Evolutionary conservation across 2,888 invertebrate species (phyloP), one percentile per base, ranked within the genome.

Genomic region (Chironomus tentans): DNA sequence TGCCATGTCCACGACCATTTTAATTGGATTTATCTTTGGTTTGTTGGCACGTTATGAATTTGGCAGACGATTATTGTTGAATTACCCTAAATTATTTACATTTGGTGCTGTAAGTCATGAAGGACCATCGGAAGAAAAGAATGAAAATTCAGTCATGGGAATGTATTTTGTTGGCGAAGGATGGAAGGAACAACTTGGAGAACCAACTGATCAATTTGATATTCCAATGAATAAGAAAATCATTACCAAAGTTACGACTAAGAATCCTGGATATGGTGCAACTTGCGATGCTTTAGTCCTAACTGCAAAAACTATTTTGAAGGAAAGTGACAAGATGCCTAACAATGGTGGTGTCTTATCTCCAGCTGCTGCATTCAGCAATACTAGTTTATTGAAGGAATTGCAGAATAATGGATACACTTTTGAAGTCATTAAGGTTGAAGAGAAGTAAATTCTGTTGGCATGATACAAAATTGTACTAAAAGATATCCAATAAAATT

Each of bases 271-370:
- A 15, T 97, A 97, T 85, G 92, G 93, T 2, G 87, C 91, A 7
- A 96, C 95, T 0, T 91, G 92, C 76, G 88, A 88, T 4, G 88
- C 90, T 65, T 81, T 95, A 77, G 85, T 96, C 4, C 85, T 90
- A 77, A 86, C 91, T 68, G 97, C 92, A 0, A 80, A 92, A 77
- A 91, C 90, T 0, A 83, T 97, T 71, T 85, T 97, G 12, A 87
- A 87, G 21, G 94, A 97, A 81, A 84, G 84, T 48, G 87, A 90
- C 76, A 91, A 91, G 80, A 87, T 97, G 86, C 95, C 96, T 0
- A 82, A 85, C 83, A 94, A 93, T 10, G 95, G 95, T 48, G 97
- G 97, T 12, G 96, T 97, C 1, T 86, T 91, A 77, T 87, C 97
- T 0, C 94, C 97, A 0, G 96, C 91, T 1, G 90, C 90, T 12